These are phyloP conservation scores for Hirudinaria manillensis DNA, from an alignment of 2,888 invertebrate species.

Conservation along the genomic window DNA sequence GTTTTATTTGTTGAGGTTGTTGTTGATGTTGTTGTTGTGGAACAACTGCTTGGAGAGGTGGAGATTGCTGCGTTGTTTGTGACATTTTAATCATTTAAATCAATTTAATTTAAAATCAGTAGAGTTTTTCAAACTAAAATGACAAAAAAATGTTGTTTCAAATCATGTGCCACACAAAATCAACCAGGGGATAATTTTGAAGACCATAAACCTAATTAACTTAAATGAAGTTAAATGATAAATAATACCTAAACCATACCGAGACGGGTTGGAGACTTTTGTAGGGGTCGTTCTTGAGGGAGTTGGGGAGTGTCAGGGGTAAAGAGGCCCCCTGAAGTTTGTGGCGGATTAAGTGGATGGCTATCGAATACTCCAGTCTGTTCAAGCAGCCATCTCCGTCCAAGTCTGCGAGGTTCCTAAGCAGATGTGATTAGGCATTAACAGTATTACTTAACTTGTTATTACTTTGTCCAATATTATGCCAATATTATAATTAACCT, in stretches of 20 bases:
- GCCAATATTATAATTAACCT: background rate
- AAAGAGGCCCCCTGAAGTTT: constrained; percentile 86
- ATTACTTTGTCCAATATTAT: background rate
- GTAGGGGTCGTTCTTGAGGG: constrained; percentile 52
- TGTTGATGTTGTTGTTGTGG: background rate
- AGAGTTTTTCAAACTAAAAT: background rate
- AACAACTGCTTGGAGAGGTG: background rate
- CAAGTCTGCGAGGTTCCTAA: constrained; percentile 53
- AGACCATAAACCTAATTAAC: too few species aligned
- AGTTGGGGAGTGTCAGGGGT: constrained; percentile 75
- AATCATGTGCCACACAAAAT: too few species aligned
- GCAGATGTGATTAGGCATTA: background rate
- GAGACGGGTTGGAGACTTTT: constrained; percentile 39
- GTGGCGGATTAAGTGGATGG: constrained; percentile 58
- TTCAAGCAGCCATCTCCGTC: constrained; percentile 55
- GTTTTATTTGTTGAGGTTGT: constrained; percentile 13
- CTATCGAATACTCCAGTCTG: constrained; percentile 54
- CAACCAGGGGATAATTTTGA: too few species aligned
- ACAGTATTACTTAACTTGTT: background rate
- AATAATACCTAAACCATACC: too few species aligned
- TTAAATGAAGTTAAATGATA: too few species aligned
- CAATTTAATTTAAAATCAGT: too few species aligned
- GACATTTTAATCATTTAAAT: too few species aligned
- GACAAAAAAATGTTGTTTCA: background rate
- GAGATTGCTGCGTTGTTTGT: background rate